Base-by-base conservation (phyloP, 2,888 invertebrate species). In the Anticlea derivata region DNA sequence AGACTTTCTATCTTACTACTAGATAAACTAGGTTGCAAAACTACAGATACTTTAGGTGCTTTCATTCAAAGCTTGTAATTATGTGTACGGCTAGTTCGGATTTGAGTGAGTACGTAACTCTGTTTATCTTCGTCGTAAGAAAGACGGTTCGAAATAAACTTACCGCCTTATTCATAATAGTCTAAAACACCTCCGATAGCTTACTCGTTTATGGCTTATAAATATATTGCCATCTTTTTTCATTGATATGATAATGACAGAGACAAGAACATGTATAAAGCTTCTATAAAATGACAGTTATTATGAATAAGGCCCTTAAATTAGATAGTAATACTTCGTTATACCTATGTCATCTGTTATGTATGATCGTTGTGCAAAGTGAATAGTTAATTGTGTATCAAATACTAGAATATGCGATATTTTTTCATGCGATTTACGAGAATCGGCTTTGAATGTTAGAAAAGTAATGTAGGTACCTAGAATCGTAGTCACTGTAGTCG, bases 371-470 rank as follows among this genome's bases (percentile, higher is more conserved):
- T 50, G 58, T 66, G 60, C 61, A 64, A 58, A 65, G 64, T 63
- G 66, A 61, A 50, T 60, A 68, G 65, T n/a, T n/a, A n/a, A n/a
- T 59, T 55, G 55, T 65, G 58, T 55, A 68, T 63, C 55, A 60
- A 67, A 67, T 66, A 62, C 64, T 66, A 67, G 69, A 68, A 72
- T 75, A 81, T 70, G 77, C 73, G 74, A 81, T 85, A 85, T 83
- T 85, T 85, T 86, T 83, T 75, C 83, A 86, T 80, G 80, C 76
- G 65, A 75, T 61, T 67, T 72, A 73, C 70, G 66, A 65, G 69
- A 68, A 68, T 72, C 71, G 65, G 88, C 88, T 88, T 88, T 88
- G 77, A 70, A 73, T 88, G 87, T 87, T 83, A 70, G 73, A 60
- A 58, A 73, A 68, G 71, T 55, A 58, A 48, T 35, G 40, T n/a